phyloP scores from a whole-genome alignment of 92 coral and sea anemone species.

The Porites divaricata region DNA sequence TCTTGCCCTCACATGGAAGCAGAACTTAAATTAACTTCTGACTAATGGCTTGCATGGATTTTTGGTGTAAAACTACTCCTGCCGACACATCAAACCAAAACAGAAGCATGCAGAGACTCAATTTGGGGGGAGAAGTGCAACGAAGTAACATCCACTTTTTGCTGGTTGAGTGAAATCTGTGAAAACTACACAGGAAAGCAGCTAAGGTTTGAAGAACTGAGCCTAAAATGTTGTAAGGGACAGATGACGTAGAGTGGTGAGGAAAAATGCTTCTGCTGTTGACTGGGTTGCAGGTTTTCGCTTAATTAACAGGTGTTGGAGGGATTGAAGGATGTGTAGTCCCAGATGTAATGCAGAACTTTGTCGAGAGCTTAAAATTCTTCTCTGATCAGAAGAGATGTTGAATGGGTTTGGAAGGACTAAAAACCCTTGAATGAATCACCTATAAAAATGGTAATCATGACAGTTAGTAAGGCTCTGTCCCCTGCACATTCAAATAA shows the following conservation, averaged over 20 bases:
- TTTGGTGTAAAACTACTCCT: slow-evolving; percentile 1
- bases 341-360: slow-evolving; percentile 23
- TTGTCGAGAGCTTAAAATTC: slow-evolving; percentile 20
- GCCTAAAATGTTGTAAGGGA: neutral
- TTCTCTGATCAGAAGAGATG: neutral
- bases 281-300: slow-evolving; percentile 6
- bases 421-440: slow-evolving; percentile 14
- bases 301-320: slow-evolving; percentile 12
- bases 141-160: neutral
- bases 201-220: slow-evolving; percentile 8
- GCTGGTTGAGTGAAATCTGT: neutral
- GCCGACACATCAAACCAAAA: slow-evolving; percentile 6
- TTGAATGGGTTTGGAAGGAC: slow-evolving; percentile 22
- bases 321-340: slow-evolving; percentile 9
- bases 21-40: neutral
- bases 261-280: slow-evolving; percentile 4
- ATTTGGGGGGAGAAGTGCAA: neutral
- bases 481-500: neutral
- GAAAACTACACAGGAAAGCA: neutral
- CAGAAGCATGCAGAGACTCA: neutral
- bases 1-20: neutral
- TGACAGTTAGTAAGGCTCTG: neutral
- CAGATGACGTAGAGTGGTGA: slow-evolving; percentile 3
- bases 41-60: slow-evolving; percentile 1
- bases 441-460: slow-evolving; percentile 26